These are phyloP conservation scores for Drepana falcataria DNA, from an alignment of 2,888 invertebrate genomes.

Conservation along the genomic window DNA sequence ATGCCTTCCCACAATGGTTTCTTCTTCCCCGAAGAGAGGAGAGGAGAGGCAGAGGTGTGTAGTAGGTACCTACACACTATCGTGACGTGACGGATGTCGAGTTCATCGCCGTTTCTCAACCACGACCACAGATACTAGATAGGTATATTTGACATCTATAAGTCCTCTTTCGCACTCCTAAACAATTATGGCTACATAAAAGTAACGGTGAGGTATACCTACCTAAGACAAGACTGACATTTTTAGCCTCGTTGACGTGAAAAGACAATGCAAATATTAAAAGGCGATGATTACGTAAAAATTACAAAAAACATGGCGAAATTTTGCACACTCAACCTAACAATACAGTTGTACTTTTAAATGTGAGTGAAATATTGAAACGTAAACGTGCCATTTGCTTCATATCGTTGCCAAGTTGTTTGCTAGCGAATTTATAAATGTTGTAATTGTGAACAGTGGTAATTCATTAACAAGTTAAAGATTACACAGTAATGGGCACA, in stretches of 20 bases:
- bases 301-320: no score
- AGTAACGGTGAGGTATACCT: not conserved
- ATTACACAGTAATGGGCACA: slow-evolving; percentile 35
- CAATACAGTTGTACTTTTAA: not conserved
- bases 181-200: no score
- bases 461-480: slow-evolving; percentile 29
- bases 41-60: no score
- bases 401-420: not conserved
- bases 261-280: not conserved
- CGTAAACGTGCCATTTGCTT: slow-evolving; percentile 1
- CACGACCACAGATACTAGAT: no score
- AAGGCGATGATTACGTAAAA: not conserved
- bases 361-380: not conserved
- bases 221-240: not conserved
- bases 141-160: no score
- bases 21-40: no score
- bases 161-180: no score
- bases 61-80: no score
- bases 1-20: no score
- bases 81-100: no score
- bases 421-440: slow-evolving; percentile 19
- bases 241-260: no score
- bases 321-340: not conserved
- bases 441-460: slow-evolving; percentile 37
- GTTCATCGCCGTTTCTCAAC: no score